A percentile compares a stretch with the other conserved stretches of the same genome.
phyloP scores from a whole-genome alignment of 1,140 invertebrate genomes.

The Halotydeus destructor region DNA sequence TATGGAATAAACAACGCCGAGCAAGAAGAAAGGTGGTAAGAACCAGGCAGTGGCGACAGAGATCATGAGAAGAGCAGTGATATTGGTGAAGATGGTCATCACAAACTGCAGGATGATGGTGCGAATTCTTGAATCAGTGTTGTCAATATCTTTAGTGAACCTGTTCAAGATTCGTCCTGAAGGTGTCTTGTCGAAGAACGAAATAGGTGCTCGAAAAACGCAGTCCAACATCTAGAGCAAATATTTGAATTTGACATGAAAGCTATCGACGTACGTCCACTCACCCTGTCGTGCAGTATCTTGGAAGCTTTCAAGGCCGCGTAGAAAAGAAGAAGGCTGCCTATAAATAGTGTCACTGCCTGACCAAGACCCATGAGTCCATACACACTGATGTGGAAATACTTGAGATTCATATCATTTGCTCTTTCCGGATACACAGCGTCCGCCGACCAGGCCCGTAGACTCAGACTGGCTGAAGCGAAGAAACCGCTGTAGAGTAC shows the following conservation, averaged over 20 bases:
- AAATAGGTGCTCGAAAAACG: slow-evolving; percentile 37
- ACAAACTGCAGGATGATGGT: slow-evolving; percentile 29
- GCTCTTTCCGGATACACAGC: slow-evolving; percentile 2
- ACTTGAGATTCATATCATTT: too few relatives aligned
- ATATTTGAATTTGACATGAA: too few relatives aligned
- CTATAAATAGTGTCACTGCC: too few relatives aligned
- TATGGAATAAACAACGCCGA: slow-evolving; percentile 57
- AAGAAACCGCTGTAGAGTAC: slow-evolving; percentile 17
- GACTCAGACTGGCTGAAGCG: slow-evolving; percentile 23
- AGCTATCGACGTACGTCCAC: too few relatives aligned
- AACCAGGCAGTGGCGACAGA: slow-evolving; percentile 49
- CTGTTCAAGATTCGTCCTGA: slow-evolving; percentile 52
- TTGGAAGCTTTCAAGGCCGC: too few relatives aligned
- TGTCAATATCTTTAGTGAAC: slow-evolving; percentile 28
- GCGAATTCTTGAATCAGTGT: slow-evolving; percentile 28
- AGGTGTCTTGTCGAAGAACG: slow-evolving; percentile 41
- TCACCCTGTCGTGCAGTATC: too few relatives aligned
- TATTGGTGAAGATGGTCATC: slow-evolving; percentile 37
- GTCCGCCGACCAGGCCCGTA: slow-evolving; percentile 25
- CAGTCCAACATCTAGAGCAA: not conserved
- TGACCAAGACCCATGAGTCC: too few relatives aligned
- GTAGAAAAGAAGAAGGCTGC: too few relatives aligned
- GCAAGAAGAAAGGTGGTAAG: slow-evolving; percentile 53
- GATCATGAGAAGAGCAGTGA: slow-evolving; percentile 52
- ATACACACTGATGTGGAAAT: too few relatives aligned